Base-by-base conservation (phyloP, 2,888 invertebrate species). In the Oligia fasciuncula region DNA sequence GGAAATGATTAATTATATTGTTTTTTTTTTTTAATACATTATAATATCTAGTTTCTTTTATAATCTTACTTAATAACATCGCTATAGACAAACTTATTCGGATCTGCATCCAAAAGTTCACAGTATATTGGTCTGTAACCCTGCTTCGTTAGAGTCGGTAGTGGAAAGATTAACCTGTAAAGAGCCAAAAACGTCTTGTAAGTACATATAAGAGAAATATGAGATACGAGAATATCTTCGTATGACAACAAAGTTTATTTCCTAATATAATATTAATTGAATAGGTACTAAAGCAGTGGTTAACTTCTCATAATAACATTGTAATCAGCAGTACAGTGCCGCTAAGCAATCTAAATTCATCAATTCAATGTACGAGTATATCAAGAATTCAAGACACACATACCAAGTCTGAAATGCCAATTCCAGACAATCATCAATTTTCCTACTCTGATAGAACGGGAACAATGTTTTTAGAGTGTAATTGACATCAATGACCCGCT, bases 401-500 rank as follows among this genome's bases (percentile, higher is more conserved):
- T 79, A 95, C 95, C 95, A 95, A 57, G 94, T 94, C 66, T 93
- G 86, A 65, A 94, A 88, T 17, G 94, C 95, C 71, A 83, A 81
- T 86, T 93, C 90, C 79, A 95, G 80, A 46, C 85, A 88, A 67
- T 97, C 97, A 51, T 96, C 93, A 43, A 96, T 93, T 57, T 88
- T 86, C 88, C 97, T 93, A 80, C 97, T 95, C 17, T 94, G 94
- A 90, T 98, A 98, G 90, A 98, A 97, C 70, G 97, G 97, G n/a
- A 97, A 97, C 84, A 97, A 96, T 6, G 97, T 97, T 89, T 97
- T 97, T 17, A 97, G 94, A 0, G 98, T 98, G 86, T 97, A 98
- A 93, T 97, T 98, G 14, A 97, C 97, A 91, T 98, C 98, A 68
- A 98, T 97, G 46, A 97, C 97, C 65, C 93, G 93, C 93, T 98